These are phyloP conservation scores for Coregonus clupeaformis DNA, from an alignment of 2,113 vertebrate genomes.

Conservation along the genomic window DNA sequence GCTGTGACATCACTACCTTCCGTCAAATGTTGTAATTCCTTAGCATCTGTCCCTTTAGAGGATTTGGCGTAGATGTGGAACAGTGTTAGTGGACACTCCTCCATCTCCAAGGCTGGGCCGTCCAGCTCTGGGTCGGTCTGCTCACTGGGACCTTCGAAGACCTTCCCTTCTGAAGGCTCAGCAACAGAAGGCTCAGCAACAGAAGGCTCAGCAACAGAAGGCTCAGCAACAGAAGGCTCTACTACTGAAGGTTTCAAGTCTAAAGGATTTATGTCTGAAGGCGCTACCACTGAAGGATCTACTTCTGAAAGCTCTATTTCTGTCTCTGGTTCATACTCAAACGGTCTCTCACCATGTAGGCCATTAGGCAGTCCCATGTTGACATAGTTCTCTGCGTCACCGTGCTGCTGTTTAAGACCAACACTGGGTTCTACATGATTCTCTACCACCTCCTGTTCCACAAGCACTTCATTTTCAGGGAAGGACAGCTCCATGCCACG, in stretches of 20 bases:
- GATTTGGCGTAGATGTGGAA: constrained; percentile 70
- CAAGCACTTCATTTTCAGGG: constrained; percentile 72
- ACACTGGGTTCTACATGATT: background rate
- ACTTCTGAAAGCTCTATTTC: background rate
- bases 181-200: too few relatives aligned
- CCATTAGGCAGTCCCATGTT: background rate
- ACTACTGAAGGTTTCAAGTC: too few relatives aligned
- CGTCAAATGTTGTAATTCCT: constrained; percentile 20
- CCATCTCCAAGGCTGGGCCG: constrained; percentile 38
- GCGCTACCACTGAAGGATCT: background rate
- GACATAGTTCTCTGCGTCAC: background rate
- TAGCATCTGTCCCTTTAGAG: constrained; percentile 43
- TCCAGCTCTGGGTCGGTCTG: constrained; percentile 54
- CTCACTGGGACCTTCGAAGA: too few relatives aligned
- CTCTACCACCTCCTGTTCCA: constrained; percentile 26
- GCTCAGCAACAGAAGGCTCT: too few relatives aligned
- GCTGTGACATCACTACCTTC: background rate
- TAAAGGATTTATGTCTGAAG: background rate
- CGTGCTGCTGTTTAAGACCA: background rate
- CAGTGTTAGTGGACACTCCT: constrained; percentile 50
- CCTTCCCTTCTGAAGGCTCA: too few relatives aligned
- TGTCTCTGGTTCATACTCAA: constrained; percentile 9
- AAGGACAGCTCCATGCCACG: constrained; percentile 62
- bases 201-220: too few relatives aligned
- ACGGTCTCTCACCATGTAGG: background rate